Conservation (phyloP, 2,113 vertebrate genomes). For the Oophaga pumilio region DNA sequence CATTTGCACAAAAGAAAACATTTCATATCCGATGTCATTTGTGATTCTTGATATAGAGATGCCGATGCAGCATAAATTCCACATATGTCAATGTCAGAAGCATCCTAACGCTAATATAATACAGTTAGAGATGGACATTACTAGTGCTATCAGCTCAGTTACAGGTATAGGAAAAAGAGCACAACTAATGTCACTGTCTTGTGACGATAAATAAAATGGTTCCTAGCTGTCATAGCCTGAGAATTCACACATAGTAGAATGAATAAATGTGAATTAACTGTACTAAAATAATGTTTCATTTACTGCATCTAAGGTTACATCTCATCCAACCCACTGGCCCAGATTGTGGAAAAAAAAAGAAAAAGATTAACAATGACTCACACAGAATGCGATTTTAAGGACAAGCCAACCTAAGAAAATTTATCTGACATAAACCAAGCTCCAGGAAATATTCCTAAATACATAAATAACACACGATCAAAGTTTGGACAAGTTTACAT, state of each 20-base stretch:
- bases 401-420: neutral
- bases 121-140: neutral
- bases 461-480: neutral
- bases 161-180: neutral
- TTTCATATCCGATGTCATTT: neutral
- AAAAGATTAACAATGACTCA: constrained; percentile 24
- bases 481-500: no score
- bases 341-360: constrained; percentile 13
- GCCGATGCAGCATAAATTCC: neutral
- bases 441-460: neutral
- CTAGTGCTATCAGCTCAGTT: neutral
- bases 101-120: neutral
- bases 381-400: neutral
- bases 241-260: neutral
- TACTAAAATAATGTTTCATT: neutral
- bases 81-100: neutral
- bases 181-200: neutral
- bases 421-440: neutral
- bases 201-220: neutral
- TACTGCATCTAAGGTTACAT: neutral
- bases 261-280: neutral
- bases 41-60: neutral
- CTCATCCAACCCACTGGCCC: neutral
- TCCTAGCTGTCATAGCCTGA: neutral
- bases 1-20: neutral